Conservation (phyloP, 1,140 invertebrate genomes). For the Piezodorus guildinii region DNA sequence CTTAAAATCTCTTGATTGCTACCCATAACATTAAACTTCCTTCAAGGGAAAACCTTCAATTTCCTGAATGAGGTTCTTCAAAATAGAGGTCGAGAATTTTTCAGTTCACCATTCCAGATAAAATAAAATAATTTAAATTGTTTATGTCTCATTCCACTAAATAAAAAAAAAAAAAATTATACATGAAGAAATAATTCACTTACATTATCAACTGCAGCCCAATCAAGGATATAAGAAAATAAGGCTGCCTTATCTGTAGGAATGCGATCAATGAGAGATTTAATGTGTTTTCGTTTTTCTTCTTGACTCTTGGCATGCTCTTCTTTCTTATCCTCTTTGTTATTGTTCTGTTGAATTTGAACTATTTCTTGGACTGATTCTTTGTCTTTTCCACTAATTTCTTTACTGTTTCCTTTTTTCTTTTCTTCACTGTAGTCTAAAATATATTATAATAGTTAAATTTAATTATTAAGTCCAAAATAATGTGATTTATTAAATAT, state of each 20-base stretch:
- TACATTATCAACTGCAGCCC: slow-evolving; percentile 72
- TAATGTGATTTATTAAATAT: too few relatives aligned
- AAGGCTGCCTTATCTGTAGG: slow-evolving; percentile 93
- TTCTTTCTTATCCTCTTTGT: slow-evolving; percentile 47
- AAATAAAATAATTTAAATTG: too few relatives aligned
- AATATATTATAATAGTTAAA: slow-evolving; percentile 21
- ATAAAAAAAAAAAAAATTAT: too few relatives aligned
- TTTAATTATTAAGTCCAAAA: not conserved
- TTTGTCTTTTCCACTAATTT: not conserved
- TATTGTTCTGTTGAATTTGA: not conserved
- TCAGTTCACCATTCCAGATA: too few relatives aligned
- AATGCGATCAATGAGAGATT: slow-evolving; percentile 95
- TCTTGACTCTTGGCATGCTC: slow-evolving; percentile 66
- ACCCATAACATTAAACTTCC: too few relatives aligned
- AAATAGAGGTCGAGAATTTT: too few relatives aligned
- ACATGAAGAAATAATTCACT: slow-evolving; percentile 28
- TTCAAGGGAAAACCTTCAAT: too few relatives aligned
- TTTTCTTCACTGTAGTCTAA: slow-evolving; percentile 54
- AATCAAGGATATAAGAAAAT: slow-evolving; percentile 88
- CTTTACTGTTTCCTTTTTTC: slow-evolving; percentile 37
- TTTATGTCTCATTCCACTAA: too few relatives aligned
- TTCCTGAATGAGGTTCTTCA: too few relatives aligned
- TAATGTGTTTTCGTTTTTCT: slow-evolving; percentile 92
- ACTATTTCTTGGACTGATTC: not conserved
- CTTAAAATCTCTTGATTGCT: too few relatives aligned